Evolutionary conservation across 2,888 invertebrate genomes (phyloP).

Genomic region (Drosophila mayaguana): DNA sequence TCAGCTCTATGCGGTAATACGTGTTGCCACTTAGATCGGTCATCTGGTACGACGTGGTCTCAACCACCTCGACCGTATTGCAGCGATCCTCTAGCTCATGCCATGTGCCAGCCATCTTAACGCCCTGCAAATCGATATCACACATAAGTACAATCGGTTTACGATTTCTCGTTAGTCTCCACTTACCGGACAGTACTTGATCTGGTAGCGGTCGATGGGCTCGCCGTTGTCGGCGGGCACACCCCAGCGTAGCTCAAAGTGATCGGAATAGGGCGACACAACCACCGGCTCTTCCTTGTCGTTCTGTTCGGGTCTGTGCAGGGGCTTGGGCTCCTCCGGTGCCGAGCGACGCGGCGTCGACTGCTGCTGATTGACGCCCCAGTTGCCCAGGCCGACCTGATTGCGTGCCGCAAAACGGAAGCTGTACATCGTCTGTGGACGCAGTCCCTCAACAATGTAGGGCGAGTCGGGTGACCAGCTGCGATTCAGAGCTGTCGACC

Average conservation of each 20-base stretch:
- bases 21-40: slow-evolving; percentile 91
- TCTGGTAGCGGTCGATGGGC: slow-evolving; percentile 92
- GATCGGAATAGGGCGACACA: slow-evolving; percentile 89
- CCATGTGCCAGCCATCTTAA: slow-evolving; percentile 90
- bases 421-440: slow-evolving; percentile 91
- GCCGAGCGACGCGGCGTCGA: slow-evolving; percentile 91
- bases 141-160: too few species aligned
- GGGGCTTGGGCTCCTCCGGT: slow-evolving; percentile 90
- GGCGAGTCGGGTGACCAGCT: slow-evolving; percentile 93
- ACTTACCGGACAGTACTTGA: slow-evolving; percentile 92
- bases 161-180: too few species aligned
- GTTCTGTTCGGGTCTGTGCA: slow-evolving; percentile 85
- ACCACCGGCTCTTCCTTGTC: slow-evolving; percentile 86
- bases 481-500: slow-evolving; percentile 89
- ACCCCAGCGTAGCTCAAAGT: slow-evolving; percentile 93
- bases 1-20: slow-evolving; percentile 92
- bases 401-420: slow-evolving; percentile 94
- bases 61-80: slow-evolving; percentile 87
- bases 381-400: slow-evolving; percentile 92
- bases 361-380: slow-evolving; percentile 88
- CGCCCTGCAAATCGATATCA: slow-evolving; percentile 85
- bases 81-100: slow-evolving; percentile 87
- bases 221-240: slow-evolving; percentile 95
- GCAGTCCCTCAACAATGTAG: slow-evolving; percentile 92
- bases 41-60: slow-evolving; percentile 89